phyloP scores from a whole-genome alignment of 1,140 invertebrate genomes.

The Microplitis demolitor region DNA sequence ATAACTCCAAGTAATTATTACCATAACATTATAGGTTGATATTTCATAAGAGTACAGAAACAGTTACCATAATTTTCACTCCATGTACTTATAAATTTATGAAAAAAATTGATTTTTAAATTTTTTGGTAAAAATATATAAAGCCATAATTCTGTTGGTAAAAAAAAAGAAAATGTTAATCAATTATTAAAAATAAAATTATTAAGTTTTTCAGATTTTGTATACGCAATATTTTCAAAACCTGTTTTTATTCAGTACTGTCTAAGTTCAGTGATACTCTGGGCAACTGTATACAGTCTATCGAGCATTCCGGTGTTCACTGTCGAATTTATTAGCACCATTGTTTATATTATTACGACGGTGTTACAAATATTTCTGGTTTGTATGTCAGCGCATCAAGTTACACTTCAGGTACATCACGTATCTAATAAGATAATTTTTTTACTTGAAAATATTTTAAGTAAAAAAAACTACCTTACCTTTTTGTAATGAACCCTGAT shows the following conservation, averaged over 20 bases:
- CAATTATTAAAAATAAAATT: neutral
- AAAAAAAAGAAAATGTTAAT: too few relatives aligned
- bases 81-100: too few relatives aligned
- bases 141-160: too few relatives aligned
- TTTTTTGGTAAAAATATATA: too few relatives aligned
- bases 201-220: neutral
- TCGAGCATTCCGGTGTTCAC: neutral
- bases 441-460: neutral
- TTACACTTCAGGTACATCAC: neutral
- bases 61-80: too few relatives aligned
- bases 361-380: neutral
- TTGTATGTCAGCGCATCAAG: neutral
- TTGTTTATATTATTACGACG: neutral
- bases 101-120: too few relatives aligned
- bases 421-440: neutral
- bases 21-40: too few relatives aligned
- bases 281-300: neutral
- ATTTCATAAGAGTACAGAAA: too few relatives aligned
- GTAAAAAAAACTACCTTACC: neutral
- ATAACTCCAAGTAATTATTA: too few relatives aligned
- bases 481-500: neutral
- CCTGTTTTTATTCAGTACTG: neutral
- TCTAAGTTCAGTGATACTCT: neutral
- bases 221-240: neutral
- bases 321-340: neutral